Evolutionary conservation across 2,113 vertebrate genomes (phyloP).

Genomic region (Mola mola): DNA sequence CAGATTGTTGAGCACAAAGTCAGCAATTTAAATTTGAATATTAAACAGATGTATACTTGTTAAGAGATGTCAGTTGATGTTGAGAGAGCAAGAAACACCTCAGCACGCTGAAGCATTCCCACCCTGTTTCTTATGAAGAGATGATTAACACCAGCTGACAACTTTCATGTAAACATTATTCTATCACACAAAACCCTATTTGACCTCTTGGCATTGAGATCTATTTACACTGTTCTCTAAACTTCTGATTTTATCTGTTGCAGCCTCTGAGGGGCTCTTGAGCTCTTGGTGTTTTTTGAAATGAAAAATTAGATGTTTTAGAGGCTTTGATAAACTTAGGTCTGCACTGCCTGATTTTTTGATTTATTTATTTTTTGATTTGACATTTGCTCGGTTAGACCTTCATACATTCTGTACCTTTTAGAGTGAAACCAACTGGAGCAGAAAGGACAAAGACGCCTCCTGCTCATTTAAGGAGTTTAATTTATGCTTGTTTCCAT

Average conservation of each 20-base stretch:
- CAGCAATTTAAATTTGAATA: too few species aligned
- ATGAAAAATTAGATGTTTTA: slow-evolving; percentile 55
- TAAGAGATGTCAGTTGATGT: not conserved
- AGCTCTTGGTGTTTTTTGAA: slow-evolving; percentile 37
- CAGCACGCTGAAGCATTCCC: not conserved
- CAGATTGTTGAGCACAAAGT: too few species aligned
- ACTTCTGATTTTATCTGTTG: slow-evolving; percentile 50
- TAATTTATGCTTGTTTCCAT: slow-evolving; percentile 90
- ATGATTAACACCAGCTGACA: slow-evolving; percentile 27
- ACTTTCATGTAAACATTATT: slow-evolving; percentile 43
- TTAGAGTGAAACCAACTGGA: slow-evolving; percentile 73
- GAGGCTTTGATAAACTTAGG: too few species aligned
- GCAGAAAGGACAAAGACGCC: slow-evolving; percentile 54
- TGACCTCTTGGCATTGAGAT: slow-evolving; percentile 40
- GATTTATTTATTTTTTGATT: slow-evolving; percentile 40
- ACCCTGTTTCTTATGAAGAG: not conserved
- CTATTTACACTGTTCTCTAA: slow-evolving; percentile 52
- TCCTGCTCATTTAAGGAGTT: slow-evolving; percentile 77
- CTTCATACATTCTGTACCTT: slow-evolving; percentile 64
- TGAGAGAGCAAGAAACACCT: not conserved
- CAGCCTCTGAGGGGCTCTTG: slow-evolving; percentile 49
- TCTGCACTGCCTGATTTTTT: too few species aligned
- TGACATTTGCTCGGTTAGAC: slow-evolving; percentile 70
- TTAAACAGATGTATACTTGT: too few species aligned
- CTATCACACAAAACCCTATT: slow-evolving; percentile 23